Base-by-base conservation (phyloP, 2,797 vertebrate genomes). In the Siniperca undulata region DNA sequence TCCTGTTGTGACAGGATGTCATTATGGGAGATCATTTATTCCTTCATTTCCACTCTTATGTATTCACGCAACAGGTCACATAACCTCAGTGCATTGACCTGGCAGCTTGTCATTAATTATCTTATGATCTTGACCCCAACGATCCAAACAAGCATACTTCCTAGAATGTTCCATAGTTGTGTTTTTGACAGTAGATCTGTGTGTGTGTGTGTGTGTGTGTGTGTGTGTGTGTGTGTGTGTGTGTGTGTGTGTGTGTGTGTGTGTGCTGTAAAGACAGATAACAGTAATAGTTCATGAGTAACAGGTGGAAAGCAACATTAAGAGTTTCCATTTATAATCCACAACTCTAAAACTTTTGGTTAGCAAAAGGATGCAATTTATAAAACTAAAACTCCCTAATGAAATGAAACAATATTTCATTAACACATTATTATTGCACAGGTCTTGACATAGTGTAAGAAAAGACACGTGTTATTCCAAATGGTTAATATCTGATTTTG, bases 121-220 rank as follows among this genome's bases (percentile, higher is more conserved):
- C 87, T 89, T 78, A 90, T 90, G 86, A 74, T 10, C 48, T 42
- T 74, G 9, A 83, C 59, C 36, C 20, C 27, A 17, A 44, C 10
- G 36, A 42, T 38, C 13, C 59, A 79, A 75, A 74, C 59, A 78
- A 30, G 36, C 60, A 64, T 19, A 72, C 27, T 89, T 87, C 80
- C 70, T 22, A 40, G 82, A 91, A 90, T 55, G 50, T 77, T 82
- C 19, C 1, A 9, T 36, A 22, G n/a, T 44, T 48, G 6, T 65
- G 50, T 40, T 55, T 86, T 70, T 58, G 22, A 36, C 40, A 13
- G 61, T 30, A 55, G 16, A 61, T 42, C 2, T 40, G 4, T 38
- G 7, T 34, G 12, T 80, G 46, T 42, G 22, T 44, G 22, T 24
- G 12, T 19, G 16, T 34, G 58, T 60, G 8, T 40, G 4, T 38